Evolutionary conservation across 2,888 invertebrate genomes (phyloP).

Genomic region (Malachius bipustulatus): DNA sequence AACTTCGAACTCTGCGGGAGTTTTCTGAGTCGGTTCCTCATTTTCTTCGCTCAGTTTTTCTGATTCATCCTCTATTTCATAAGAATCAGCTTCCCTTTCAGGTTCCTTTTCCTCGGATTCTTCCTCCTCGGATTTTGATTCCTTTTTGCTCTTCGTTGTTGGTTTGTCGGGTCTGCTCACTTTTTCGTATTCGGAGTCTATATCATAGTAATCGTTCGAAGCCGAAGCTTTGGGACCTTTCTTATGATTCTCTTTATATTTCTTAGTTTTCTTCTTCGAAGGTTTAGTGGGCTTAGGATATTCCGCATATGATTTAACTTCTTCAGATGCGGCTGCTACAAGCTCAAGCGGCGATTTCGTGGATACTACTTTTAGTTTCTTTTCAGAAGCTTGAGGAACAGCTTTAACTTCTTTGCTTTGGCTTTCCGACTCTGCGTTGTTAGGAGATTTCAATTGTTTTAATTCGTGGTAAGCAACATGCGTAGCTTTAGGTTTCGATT

Average conservation of each 20-base stretch:
- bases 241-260: conserved; percentile 13
- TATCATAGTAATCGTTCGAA: no score
- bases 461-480: conserved; percentile 56
- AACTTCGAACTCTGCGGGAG: conserved; percentile 42
- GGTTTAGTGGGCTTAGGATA: conserved; percentile 13
- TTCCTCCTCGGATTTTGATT: conserved; percentile 24
- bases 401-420: conserved; percentile 17
- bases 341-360: conserved; percentile 12
- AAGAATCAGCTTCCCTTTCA: conserved; percentile 15
- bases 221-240: conserved; percentile 14
- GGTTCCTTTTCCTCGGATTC: conserved; percentile 25
- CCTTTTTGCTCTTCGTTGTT: conserved; percentile 32
- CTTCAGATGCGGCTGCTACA: conserved; percentile 25
- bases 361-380: conserved; percentile 1
- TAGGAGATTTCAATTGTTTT: conserved; percentile 40
- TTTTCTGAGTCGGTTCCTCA: conserved; percentile 32
- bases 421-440: conserved; percentile 15
- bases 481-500: conserved; percentile 51
- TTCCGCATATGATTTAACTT: conserved; percentile 21
- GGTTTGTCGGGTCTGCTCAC: conserved; percentile 9
- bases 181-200: conserved; percentile 10
- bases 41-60: conserved; percentile 20
- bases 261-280: conserved; percentile 14
- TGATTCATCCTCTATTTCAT: conserved; percentile 20
- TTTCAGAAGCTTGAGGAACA: conserved; percentile 6